Base-by-base conservation (phyloP, 2,888 invertebrate species). In the Pollenia labialis region DNA sequence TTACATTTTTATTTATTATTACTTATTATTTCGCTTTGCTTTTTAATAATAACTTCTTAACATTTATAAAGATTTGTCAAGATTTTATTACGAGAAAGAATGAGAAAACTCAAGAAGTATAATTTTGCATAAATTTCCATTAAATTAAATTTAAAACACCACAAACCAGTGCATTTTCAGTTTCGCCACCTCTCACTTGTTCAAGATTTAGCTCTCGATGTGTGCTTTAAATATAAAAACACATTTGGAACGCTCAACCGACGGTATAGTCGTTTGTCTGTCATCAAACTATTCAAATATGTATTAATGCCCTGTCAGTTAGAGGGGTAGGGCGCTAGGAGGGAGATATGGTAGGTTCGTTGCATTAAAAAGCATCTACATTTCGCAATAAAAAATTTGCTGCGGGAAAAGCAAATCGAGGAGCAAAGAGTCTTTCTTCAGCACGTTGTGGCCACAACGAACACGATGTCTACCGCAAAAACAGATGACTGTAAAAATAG, bases 41-140 rank as follows among this genome's bases (percentile, higher is more conserved):
- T 84, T 79, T 84, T 72, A 58, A 56, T 68, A 75, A 66, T 50
- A 32, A 44, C 16, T 84, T 52, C 50, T 79, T 52, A 68, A 60
- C 66, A 74, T 71, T 77, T 58, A 79, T 74, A 79, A 66, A 79
- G 79, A 84, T 84, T 84, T 84, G 68, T 74, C 83, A 84, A 79
- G 68, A 74, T 79, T 84, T 84, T 79, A 48, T 80, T 80, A 52
- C 52, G 12, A 79, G 42, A 9, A 68, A 64, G 62, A 23, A 75
- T 10, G 56, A 56, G 40, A 18, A 18, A 69, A 68, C 23, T 12
- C 23, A 74, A 84, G 58, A 74, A 40, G 42, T 48, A 76, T 81
- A 16, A 72, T 85, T 81, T 85, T 81, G 76, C 66, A 77, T 76
- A 81, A 76, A 81, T 72, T 71, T 72, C 81, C 76, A 85, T 85